Percentiles rank a stretch among this genome's conserved stretches.
These are phyloP conservation scores for Coreoperca whiteheadi DNA, from an alignment of 2,113 vertebrate species.

Conservation along the genomic window DNA sequence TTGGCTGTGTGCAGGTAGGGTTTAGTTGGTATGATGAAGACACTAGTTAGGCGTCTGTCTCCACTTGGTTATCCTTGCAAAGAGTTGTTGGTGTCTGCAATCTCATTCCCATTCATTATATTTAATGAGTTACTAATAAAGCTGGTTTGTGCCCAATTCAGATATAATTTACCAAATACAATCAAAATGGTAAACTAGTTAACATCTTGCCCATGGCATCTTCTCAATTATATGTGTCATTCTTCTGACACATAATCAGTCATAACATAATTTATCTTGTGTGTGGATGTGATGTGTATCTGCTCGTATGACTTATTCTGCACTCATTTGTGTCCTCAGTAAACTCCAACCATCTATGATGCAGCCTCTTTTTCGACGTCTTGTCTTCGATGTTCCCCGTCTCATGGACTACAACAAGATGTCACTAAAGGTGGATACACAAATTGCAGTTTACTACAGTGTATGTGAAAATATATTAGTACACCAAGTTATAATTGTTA, in stretches of 20 bases:
- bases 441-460: neutral
- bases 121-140: conserved; percentile 32
- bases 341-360: conserved; percentile 92
- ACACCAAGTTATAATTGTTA: neutral
- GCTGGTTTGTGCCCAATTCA: conserved; percentile 26
- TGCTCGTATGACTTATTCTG: conserved; percentile 32
- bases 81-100: neutral
- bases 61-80: neutral
- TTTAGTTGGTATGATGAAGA: neutral
- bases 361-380: conserved; percentile 90
- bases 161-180: conserved; percentile 35
- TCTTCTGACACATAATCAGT: conserved; percentile 34
- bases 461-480: neutral
- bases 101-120: conserved; percentile 28
- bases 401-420: conserved; percentile 91
- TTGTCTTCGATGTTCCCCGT: conserved; percentile 92
- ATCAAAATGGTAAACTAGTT: conserved; percentile 46
- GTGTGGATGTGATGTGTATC: neutral
- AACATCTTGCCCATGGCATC: conserved; percentile 27
- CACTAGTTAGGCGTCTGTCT: neutral
- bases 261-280: conserved; percentile 1
- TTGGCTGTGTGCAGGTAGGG: conserved; percentile 88
- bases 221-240: conserved; percentile 30
- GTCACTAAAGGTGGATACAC: conserved; percentile 89
- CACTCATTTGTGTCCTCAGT: conserved; percentile 76